Evolutionary conservation across 2,113 vertebrate genomes (phyloP).

Genomic region (Excalfactoria chinensis): DNA sequence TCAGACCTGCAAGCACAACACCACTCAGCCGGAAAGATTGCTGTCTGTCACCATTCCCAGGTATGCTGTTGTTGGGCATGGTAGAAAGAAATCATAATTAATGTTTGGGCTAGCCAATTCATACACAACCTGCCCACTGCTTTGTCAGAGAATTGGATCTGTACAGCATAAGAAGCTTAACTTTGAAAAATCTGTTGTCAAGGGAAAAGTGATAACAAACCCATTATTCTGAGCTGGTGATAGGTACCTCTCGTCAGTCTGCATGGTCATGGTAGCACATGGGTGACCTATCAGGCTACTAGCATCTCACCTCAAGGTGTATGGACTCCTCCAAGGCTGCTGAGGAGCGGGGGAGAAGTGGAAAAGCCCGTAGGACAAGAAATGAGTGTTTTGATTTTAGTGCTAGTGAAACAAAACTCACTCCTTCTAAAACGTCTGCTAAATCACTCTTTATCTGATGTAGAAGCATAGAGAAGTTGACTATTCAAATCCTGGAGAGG

Average conservation of each 20-base stretch:
- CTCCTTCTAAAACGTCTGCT: neutral
- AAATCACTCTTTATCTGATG: slow-evolving; percentile 1
- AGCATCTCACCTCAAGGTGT: neutral
- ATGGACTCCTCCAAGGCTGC: neutral
- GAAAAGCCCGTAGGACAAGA: neutral
- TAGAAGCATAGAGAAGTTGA: neutral
- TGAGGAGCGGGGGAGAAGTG: neutral
- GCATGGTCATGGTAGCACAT: neutral
- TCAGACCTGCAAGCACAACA: rapidly evolving
- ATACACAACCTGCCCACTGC: neutral
- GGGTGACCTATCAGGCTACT: neutral
- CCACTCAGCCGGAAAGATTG: neutral
- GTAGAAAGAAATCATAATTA: neutral
- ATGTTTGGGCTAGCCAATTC: neutral
- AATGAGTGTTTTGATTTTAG: neutral
- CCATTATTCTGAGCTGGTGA: neutral
- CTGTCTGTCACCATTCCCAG: neutral
- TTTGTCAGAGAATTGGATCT: neutral
- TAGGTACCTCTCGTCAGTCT: neutral
- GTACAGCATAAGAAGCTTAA: neutral
- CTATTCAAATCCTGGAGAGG: neutral
- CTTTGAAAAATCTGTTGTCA: neutral
- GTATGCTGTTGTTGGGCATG: neutral
- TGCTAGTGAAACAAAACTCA: neutral
- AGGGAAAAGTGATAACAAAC: neutral